These are phyloP conservation scores for Cinara cedri DNA, from an alignment of 2,888 invertebrate genomes.

Conservation along the genomic window DNA sequence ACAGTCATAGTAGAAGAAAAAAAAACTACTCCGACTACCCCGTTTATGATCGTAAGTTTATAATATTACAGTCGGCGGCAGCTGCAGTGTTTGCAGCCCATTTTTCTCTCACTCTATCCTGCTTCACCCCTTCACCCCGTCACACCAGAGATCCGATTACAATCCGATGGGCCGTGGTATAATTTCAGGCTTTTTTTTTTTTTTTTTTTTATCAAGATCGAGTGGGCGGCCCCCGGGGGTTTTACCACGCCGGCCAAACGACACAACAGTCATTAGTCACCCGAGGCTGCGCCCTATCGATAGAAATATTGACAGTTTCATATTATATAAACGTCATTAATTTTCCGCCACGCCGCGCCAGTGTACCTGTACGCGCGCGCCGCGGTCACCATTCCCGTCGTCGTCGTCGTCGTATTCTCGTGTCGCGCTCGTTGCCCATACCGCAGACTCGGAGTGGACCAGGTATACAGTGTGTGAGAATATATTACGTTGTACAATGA, in stretches of 20 bases:
- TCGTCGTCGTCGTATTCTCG: constrained; percentile 10
- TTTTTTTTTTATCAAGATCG: constrained; percentile 42
- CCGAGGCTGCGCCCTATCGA: constrained; percentile 48
- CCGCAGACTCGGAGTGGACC: no score
- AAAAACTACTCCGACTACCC: no score
- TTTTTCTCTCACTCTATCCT: background rate
- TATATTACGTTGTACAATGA: no score
- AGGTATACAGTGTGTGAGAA: no score
- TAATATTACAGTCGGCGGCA: no score
- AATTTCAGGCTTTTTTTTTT: constrained; percentile 29
- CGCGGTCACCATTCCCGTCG: constrained; percentile 32
- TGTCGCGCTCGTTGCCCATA: background rate
- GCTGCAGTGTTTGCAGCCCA: no score
- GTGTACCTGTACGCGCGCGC: background rate
- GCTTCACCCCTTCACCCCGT: background rate
- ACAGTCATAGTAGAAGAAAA: no score
- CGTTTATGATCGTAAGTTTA: no score
- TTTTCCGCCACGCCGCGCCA: constrained; percentile 27
- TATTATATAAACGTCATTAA: constrained; percentile 51
- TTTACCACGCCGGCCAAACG: constrained; percentile 42
- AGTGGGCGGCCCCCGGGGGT: constrained; percentile 55
- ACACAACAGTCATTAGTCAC: constrained; percentile 49
- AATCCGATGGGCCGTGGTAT: constrained; percentile 26
- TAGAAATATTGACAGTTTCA: constrained; percentile 51
- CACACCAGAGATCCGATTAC: constrained; percentile 50